phyloP scores from a whole-genome alignment of 1,140 invertebrate species.

The Phenacoccus solenopsis region DNA sequence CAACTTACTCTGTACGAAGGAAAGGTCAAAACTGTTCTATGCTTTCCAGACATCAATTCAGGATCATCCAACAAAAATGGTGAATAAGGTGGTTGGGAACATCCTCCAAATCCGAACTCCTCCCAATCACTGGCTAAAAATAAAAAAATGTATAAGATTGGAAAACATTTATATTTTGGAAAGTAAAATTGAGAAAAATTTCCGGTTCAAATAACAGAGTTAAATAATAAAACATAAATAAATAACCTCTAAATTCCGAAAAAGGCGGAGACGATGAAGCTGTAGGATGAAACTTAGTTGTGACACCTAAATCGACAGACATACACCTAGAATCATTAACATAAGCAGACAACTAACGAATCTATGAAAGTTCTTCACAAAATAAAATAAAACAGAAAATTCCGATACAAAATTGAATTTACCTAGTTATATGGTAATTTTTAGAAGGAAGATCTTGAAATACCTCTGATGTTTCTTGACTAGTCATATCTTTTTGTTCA shows the following conservation, averaged over 20 bases:
- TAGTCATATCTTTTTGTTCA: not conserved
- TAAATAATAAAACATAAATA: constrained; percentile 28
- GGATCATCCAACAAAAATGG: constrained; percentile 88
- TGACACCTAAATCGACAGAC: constrained; percentile 20
- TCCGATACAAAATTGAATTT: not conserved
- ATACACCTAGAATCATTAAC: constrained; percentile 20
- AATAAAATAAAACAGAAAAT: not conserved
- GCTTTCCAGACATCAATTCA: constrained; percentile 87
- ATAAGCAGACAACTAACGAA: not conserved
- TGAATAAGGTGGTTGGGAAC: constrained; percentile 72
- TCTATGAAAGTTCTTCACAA: not conserved
- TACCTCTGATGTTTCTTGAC: not conserved
- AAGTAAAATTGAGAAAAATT: not conserved
- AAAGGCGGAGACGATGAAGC: constrained; percentile 4
- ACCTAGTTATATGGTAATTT: not conserved
- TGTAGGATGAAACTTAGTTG: not conserved
- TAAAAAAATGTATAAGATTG: constrained; percentile 27
- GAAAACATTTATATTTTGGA: not conserved
- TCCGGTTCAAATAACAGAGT: not conserved
- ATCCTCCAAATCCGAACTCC: constrained; percentile 18
- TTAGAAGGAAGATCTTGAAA: not conserved
- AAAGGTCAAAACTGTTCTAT: constrained; percentile 85
- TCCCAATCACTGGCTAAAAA: constrained; percentile 2
- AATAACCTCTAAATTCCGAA: constrained; percentile 28
- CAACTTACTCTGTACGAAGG: constrained; percentile 71